phyloP scores from a whole-genome alignment of 30 jellyfish, hydroid and myxozoan genomes.

The Turritopsis dohrnii region DNA sequence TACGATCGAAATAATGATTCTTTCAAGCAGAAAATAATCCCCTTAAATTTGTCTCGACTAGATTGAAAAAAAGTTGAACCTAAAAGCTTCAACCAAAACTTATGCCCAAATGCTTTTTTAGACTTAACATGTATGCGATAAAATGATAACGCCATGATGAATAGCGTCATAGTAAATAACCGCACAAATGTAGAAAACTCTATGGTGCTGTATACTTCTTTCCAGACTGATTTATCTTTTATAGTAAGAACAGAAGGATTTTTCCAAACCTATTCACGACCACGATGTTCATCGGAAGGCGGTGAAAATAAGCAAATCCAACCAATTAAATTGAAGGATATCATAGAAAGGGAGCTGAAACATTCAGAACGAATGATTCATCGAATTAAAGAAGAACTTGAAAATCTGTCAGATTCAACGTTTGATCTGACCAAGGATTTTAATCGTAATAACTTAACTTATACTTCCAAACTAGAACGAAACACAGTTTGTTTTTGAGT shows the following conservation, averaged over 20 bases:
- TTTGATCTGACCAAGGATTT: neutral
- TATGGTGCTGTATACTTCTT: neutral
- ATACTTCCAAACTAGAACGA: neutral
- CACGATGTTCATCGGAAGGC: neutral
- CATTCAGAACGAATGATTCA: neutral
- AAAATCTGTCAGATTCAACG: neutral
- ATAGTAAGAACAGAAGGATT: neutral
- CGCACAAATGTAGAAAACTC: neutral
- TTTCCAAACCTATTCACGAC: neutral
- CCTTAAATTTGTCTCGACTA: too few species aligned
- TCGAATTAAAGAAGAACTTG: neutral
- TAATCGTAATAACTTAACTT: neutral
- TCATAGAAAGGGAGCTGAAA: neutral
- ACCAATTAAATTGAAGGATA: neutral
- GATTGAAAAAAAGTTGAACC: too few species aligned
- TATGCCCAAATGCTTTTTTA: too few species aligned
- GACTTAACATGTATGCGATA: too few species aligned
- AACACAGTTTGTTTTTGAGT: neutral
- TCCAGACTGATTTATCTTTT: neutral
- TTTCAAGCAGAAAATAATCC: too few species aligned
- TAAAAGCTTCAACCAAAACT: too few species aligned
- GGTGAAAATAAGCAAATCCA: neutral
- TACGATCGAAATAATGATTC: too few species aligned
- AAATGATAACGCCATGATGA: too few species aligned
- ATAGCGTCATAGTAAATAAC: too few species aligned